These are phyloP conservation scores for Petrolisthes manimaculis DNA, from an alignment of 2,888 invertebrate genomes.

Conservation along the genomic window DNA sequence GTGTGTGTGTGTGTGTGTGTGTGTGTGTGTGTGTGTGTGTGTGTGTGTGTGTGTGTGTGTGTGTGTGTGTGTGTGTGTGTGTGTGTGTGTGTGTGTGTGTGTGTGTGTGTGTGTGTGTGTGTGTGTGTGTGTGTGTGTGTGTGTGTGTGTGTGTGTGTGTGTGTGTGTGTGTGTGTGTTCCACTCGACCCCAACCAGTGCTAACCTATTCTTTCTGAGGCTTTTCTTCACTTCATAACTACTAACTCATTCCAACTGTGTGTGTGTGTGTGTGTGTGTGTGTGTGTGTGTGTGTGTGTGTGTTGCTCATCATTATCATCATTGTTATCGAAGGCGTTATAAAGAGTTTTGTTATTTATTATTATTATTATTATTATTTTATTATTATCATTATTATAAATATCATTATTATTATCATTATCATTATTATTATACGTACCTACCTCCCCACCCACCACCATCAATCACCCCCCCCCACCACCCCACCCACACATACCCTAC, in stretches of 20 bases:
- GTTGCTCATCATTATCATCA: background rate
- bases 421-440: background rate
- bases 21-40: conserved; percentile 1
- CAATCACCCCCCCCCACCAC: too few relatives aligned
- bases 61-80: background rate
- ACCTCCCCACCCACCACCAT: too few relatives aligned
- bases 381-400: conserved; percentile 9
- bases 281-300: conserved; percentile 1
- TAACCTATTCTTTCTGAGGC: background rate
- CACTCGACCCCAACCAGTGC: background rate
- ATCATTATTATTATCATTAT: conserved; percentile 5
- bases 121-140: conserved; percentile 4
- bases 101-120: background rate
- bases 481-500: too few relatives aligned
- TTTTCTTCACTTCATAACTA: background rate
- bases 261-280: conserved; percentile 20
- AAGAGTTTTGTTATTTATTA: background rate
- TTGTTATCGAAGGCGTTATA: background rate
- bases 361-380: conserved; percentile 11
- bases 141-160: conserved; percentile 2
- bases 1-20: background rate
- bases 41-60: background rate
- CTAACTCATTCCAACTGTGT: background rate
- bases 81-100: background rate
- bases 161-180: background rate